Evolutionary conservation across 2,888 invertebrate species (phyloP).

Genomic region (Stenoptilia bipunctidactyla): DNA sequence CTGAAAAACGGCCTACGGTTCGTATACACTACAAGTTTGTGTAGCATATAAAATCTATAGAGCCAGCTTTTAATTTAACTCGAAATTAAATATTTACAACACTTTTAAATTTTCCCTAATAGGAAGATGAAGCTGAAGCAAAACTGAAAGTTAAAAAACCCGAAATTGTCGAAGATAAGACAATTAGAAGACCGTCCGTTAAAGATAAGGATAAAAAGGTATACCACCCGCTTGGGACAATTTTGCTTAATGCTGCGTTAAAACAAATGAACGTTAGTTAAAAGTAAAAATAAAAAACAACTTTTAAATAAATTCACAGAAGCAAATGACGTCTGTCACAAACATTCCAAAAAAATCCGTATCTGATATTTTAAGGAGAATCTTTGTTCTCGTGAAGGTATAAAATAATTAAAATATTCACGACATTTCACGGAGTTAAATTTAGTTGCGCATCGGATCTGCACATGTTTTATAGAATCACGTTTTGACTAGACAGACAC

Average conservation of each 20-base stretch:
- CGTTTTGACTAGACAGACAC: not conserved
- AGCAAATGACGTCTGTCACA: conserved; percentile 4
- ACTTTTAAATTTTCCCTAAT: conserved; percentile 11
- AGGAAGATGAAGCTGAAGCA: conserved; percentile 60
- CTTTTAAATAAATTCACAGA: not conserved
- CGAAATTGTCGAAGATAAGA: conserved; percentile 57
- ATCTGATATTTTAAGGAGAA: conserved; percentile 29
- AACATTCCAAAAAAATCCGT: conserved; percentile 5
- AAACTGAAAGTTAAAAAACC: conserved; percentile 60
- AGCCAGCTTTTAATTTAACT: not conserved
- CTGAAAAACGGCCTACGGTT: conserved; percentile 59
- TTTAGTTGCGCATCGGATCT: too few relatives aligned
- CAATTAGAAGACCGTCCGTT: conserved; percentile 49
- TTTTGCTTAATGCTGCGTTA: too few relatives aligned
- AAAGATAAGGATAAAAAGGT: conserved; percentile 47
- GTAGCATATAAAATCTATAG: not conserved
- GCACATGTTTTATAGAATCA: not conserved
- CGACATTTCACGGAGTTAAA: not conserved
- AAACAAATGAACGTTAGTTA: too few relatives aligned
- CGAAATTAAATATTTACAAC: not conserved
- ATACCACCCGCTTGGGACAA: conserved; percentile 17
- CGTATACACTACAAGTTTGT: conserved; percentile 24
- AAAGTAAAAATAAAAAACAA: not conserved
- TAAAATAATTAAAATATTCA: conserved; percentile 16
- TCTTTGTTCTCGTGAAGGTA: conserved; percentile 49